Percentiles rank a stretch among this genome's conserved stretches.
Conservation (phyloP, 2,797 vertebrate species). For the Sphenodon punctatus region DNA sequence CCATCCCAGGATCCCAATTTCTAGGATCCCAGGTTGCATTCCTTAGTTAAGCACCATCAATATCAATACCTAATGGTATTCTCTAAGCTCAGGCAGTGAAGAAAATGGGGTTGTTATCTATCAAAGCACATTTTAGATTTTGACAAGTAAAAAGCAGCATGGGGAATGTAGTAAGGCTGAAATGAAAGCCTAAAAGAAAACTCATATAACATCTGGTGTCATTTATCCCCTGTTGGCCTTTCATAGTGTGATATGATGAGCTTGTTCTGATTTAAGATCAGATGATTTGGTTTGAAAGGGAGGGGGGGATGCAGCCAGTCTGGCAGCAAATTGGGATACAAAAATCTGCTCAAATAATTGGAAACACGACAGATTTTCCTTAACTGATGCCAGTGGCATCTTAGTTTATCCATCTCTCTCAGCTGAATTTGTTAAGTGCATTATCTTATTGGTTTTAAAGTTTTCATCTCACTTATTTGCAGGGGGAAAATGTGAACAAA, state of each 20-base stretch:
- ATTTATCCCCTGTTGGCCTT: slow-evolving; percentile 83
- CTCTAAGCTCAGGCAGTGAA: slow-evolving; percentile 79
- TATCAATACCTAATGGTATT: slow-evolving; percentile 82
- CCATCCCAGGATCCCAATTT: slow-evolving; percentile 67
- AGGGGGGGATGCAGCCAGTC: slow-evolving; percentile 70
- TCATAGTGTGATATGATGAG: slow-evolving; percentile 80
- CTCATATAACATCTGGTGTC: slow-evolving; percentile 84
- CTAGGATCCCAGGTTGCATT: slow-evolving; percentile 71
- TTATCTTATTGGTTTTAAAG: slow-evolving; percentile 86
- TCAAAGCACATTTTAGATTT: slow-evolving; percentile 84
- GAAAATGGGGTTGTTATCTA: slow-evolving; percentile 84
- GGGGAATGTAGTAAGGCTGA: slow-evolving; percentile 80
- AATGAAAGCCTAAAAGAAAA: slow-evolving; percentile 83
- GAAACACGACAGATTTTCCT: slow-evolving; percentile 77
- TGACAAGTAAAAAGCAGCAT: slow-evolving; percentile 82
- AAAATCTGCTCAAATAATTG: slow-evolving; percentile 81
- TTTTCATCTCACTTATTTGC: slow-evolving; percentile 83
- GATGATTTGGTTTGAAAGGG: slow-evolving; percentile 78
- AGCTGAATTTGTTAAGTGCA: slow-evolving; percentile 82
- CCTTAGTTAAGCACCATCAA: slow-evolving; percentile 79
- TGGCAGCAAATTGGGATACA: slow-evolving; percentile 77
- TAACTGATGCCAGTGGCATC: slow-evolving; percentile 77
- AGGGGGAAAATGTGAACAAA: slow-evolving; percentile 89
- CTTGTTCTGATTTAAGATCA: slow-evolving; percentile 83
- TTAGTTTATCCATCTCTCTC: slow-evolving; percentile 79